Evolutionary conservation across 2,888 invertebrate genomes (phyloP), one percentile per base, ranked within the genome.

Genomic region (Anoplius nigerrimus): DNA sequence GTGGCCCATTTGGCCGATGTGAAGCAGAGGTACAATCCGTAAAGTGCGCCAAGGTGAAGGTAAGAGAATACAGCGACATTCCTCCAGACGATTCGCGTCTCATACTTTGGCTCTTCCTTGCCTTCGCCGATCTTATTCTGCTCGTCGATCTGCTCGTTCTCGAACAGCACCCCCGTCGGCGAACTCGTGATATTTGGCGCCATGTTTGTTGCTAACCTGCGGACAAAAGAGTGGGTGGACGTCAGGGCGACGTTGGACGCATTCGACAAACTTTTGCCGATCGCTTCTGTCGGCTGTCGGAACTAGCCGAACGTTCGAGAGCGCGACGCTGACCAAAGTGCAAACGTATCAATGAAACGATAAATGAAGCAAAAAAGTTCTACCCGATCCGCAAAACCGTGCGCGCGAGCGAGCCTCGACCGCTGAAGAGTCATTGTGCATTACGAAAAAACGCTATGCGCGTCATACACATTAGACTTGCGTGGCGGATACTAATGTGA

Each of bases 41-140:
- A 95, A 0, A 95, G 62, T 0, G 95, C 94, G 2, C 93, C 93
- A 57, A 92, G 46, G 86, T 97, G 96, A 70, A 97, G 91, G 84
- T 94, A 94, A 8, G 90, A 89, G 84, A 97, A 96, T 0, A 94
- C 90, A n/a, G 93, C 88, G 57, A 97, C 94, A 86, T 96, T 97
- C 76, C 94, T 91, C 96, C 96, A 97, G 6, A 97, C 96, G 55
- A 94, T 89, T 54, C 85, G 70, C 54, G 81, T 72, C 62, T 74
- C 76, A 69, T 86, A 87, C 18, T 70, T 69, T 2, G 42, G 1
- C 53, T 59, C 62, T 8, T 58, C 58, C 15, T 76, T 78, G 0
- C n/a, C 0, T 4, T 51, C 18, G 16, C 80, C 67, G 20, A 42
- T 1, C 3, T 48, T 3, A 45, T 24, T 42, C 0, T 20, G 5